These are phyloP conservation scores for Drosophila sulfurigaster DNA, from an alignment of 1,140 invertebrate species.

Conservation along the genomic window DNA sequence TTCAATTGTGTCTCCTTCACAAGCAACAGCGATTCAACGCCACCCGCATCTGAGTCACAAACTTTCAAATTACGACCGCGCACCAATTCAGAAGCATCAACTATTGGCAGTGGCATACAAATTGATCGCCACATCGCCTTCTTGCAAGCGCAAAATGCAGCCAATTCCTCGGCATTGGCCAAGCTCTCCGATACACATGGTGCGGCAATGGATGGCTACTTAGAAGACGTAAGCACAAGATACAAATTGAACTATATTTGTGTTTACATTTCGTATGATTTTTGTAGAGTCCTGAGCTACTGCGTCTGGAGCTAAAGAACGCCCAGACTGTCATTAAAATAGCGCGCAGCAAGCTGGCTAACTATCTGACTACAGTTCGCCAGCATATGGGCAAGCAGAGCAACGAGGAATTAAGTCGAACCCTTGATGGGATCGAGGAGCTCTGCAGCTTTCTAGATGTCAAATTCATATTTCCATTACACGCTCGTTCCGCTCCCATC, in stretches of 20 bases:
- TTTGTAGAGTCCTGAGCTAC: slow-evolving; percentile 81
- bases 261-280: neutral
- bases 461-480: slow-evolving; percentile 71
- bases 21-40: slow-evolving; percentile 6
- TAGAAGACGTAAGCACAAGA: slow-evolving; percentile 64
- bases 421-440: slow-evolving; percentile 85
- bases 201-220: slow-evolving; percentile 74
- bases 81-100: slow-evolving; percentile 55
- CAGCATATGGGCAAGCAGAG: slow-evolving; percentile 68
- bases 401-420: slow-evolving; percentile 74
- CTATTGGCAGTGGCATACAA: slow-evolving; percentile 31
- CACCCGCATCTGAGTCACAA: slow-evolving; percentile 1
- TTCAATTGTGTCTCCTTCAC: slow-evolving; percentile 72
- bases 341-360: slow-evolving; percentile 79
- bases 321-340: slow-evolving; percentile 84
- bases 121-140: slow-evolving; percentile 71
- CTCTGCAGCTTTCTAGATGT: slow-evolving; percentile 79
- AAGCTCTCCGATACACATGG: slow-evolving; percentile 57
- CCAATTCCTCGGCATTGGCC: slow-evolving; percentile 57
- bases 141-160: slow-evolving; percentile 73
- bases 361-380: slow-evolving; percentile 80
- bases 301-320: slow-evolving; percentile 84
- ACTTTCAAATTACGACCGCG: slow-evolving; percentile 25
- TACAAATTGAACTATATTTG: too few relatives aligned
- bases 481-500: slow-evolving; percentile 63